A percentile compares a stretch with the other conserved stretches of the same genome.
phyloP scores from a whole-genome alignment of 2,888 invertebrate genomes.

The Stenchaetothrips biformis region DNA sequence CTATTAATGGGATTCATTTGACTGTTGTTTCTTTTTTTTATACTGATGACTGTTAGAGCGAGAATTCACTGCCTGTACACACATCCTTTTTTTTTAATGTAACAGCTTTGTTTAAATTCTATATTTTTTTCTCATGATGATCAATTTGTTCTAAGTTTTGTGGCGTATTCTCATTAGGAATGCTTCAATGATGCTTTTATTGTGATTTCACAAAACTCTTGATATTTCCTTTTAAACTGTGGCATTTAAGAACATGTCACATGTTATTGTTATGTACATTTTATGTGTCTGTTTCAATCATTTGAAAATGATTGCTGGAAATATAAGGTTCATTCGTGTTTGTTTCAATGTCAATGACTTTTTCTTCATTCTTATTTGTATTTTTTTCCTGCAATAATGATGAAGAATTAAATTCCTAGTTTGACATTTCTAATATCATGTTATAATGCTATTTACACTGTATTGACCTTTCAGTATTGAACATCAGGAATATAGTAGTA shows the following conservation, averaged over 20 bases:
- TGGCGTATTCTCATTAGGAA: not conserved
- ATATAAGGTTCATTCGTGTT: not conserved
- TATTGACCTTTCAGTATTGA: slow-evolving; percentile 19
- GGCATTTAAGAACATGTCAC: not conserved
- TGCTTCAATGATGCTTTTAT: not conserved
- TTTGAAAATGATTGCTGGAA: slow-evolving; percentile 1
- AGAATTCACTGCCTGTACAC: not conserved
- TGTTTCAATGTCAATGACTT: too few species aligned
- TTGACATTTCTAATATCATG: not conserved
- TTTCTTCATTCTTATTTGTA: not conserved
- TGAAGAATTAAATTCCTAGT: not conserved
- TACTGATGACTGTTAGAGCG: not conserved
- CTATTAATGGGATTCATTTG: not conserved
- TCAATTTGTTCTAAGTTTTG: not conserved
- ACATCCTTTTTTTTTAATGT: not conserved
- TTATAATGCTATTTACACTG: not conserved
- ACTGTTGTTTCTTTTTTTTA: not conserved
- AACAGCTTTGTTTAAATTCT: not conserved
- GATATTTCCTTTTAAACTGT: not conserved
- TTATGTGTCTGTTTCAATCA: slow-evolving; percentile 3
- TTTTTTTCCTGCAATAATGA: not conserved
- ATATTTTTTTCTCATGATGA: not conserved
- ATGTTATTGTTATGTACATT: not conserved
- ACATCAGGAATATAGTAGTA: not conserved
- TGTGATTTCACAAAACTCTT: not conserved